A percentile compares a stretch with the other conserved stretches of the same genome.
These are phyloP conservation scores for Cyphomyrus discorhynchus DNA, from an alignment of 2,113 vertebrate genomes.

Conservation along the genomic window DNA sequence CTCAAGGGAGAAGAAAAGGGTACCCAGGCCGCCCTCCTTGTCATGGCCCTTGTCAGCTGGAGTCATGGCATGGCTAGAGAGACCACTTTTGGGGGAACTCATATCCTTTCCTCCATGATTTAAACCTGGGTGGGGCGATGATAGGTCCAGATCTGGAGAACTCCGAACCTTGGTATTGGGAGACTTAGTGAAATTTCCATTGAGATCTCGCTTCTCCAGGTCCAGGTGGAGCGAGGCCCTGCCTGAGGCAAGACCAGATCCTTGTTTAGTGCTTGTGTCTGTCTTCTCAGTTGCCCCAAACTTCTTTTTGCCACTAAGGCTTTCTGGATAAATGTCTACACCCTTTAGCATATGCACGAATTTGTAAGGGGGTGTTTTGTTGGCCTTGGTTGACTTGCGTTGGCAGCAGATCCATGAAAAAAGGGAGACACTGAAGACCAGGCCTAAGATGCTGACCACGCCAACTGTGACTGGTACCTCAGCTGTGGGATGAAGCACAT, in stretches of 20 bases:
- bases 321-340: slow-evolving; percentile 94
- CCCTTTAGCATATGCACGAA: slow-evolving; percentile 98
- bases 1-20: slow-evolving; percentile 86
- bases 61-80: slow-evolving; percentile 74
- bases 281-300: slow-evolving; percentile 73
- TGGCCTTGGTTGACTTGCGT: slow-evolving; percentile 85
- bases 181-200: slow-evolving; percentile 87
- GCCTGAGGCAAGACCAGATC: slow-evolving; percentile 53
- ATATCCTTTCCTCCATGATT: slow-evolving; percentile 68
- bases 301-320: slow-evolving; percentile 86
- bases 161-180: slow-evolving; percentile 69
- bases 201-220: slow-evolving; percentile 88
- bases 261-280: slow-evolving; percentile 51
- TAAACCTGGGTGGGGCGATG: slow-evolving; percentile 66
- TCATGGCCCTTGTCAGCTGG: slow-evolving; percentile 60
- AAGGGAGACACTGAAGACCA: slow-evolving; percentile 88
- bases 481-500: slow-evolving; percentile 65
- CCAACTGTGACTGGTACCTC: slow-evolving; percentile 84
- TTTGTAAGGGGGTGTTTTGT: slow-evolving; percentile 91
- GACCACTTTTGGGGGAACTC: slow-evolving; percentile 70
- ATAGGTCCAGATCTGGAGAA: slow-evolving; percentile 71
- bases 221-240: slow-evolving; percentile 79
- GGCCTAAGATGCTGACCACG: slow-evolving; percentile 86
- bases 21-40: slow-evolving; percentile 70
- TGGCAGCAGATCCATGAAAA: slow-evolving; percentile 98